Base-by-base conservation (phyloP, 2,113 vertebrate genomes). In the Mystacornis crossleyi region DNA sequence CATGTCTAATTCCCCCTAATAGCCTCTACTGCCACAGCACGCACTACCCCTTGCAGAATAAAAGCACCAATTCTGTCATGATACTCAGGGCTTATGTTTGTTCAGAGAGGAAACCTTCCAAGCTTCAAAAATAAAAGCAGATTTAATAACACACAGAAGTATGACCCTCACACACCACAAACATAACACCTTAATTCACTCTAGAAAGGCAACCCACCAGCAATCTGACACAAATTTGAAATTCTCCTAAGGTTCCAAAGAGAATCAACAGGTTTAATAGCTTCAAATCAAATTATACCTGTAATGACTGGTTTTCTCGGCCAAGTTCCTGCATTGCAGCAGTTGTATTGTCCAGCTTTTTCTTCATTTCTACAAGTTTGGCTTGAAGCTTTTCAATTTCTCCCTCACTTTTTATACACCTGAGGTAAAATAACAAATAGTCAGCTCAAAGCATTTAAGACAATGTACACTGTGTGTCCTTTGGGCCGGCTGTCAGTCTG, bases 291-390 rank as follows among this genome's bases (percentile, higher is more conserved):
- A 70, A 81, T 60, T 45, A 98, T 92, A 99, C 99, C 98, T 99
- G 99, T 31, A 99, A 98, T 8, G 99, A 99, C 91, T 99, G 99
- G 95, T 99, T 99, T 96, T 99, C 99, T 86, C 99, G 95, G 90
- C 99, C 99, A 50, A 99, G 99, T 86, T 99, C 99, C 96, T 99
- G 99, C 98, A 99, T 99, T 48, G 99, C 99, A 36, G 99, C 99
- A 3, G 99, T 99, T 7, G 99, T 99, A 93, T 99, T 99, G 26
- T 99, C 99, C 96, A 99, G 96, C 95, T 99, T 99, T 94, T 99
- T 99, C 86, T 99, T 98, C 97, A 99, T 94, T 90, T 99, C 99
- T 95, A 99, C 80, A 61, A 99, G 97, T 98, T 99, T 99, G 96
- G 98, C 97, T 97, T 99, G 99, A 94, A 99, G 98, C 84, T 99